Evolutionary conservation across 2,888 invertebrate species (phyloP).

Genomic region (Cacoxenus indagator): DNA sequence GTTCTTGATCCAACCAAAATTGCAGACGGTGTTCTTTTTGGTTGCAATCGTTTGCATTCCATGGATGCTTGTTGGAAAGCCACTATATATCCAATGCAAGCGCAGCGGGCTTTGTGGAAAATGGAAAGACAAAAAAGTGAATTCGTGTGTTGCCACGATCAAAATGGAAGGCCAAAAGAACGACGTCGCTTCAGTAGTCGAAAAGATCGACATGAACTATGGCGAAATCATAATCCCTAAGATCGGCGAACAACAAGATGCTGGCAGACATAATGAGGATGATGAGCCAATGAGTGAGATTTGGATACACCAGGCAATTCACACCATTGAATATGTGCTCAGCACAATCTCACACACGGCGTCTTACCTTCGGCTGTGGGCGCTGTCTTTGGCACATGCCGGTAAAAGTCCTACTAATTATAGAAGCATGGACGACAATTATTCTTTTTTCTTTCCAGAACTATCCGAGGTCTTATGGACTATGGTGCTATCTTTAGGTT

Average conservation of each 20-base stretch:
- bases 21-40: slow-evolving; percentile 85
- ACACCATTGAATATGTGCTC: slow-evolving; percentile 96
- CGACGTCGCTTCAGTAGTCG: slow-evolving; percentile 30
- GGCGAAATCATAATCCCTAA: slow-evolving; percentile 49
- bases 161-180: background rate
- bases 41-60: slow-evolving; percentile 88
- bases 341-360: slow-evolving; percentile 98
- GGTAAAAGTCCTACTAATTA: no score
- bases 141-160: background rate
- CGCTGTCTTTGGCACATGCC: slow-evolving; percentile 94
- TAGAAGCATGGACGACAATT: no score
- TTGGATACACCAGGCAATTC: slow-evolving; percentile 94
- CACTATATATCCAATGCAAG: slow-evolving; percentile 79
- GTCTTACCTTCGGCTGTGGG: slow-evolving; percentile 96
- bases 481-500: slow-evolving; percentile 89
- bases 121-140: background rate
- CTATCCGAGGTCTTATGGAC: slow-evolving; percentile 92
- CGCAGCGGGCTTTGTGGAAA: slow-evolving; percentile 46
- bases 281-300: slow-evolving; percentile 86
- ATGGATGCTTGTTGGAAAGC: slow-evolving; percentile 93
- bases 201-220: slow-evolving; percentile 56
- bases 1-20: slow-evolving; percentile 77
- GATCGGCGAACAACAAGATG: slow-evolving; percentile 69
- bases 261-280: slow-evolving; percentile 66
- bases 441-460: slow-evolving; percentile 75